These are phyloP conservation scores for Pemphredon lugubris DNA, from an alignment of 2,888 invertebrate species.

Conservation along the genomic window DNA sequence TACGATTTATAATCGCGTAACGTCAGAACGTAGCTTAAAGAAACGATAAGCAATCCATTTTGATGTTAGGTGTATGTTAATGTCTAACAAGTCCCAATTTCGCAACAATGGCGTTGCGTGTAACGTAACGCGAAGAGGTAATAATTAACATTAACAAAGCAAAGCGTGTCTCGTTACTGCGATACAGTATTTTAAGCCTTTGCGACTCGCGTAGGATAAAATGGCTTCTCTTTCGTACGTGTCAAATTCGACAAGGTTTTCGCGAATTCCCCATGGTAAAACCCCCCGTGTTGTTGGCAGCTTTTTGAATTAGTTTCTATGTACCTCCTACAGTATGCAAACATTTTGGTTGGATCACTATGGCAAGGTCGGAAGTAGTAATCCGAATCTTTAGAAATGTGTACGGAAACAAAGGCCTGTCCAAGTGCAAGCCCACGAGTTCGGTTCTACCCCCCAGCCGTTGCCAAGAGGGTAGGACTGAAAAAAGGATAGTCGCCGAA, in stretches of 20 bases:
- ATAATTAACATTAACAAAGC: slow-evolving; percentile 47
- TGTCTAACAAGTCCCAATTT: slow-evolving; percentile 68
- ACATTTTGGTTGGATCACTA: slow-evolving; percentile 18
- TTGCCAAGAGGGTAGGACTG: too few species aligned
- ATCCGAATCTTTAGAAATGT: slow-evolving; percentile 5
- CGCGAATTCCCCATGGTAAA: slow-evolving; percentile 27
- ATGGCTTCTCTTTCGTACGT: slow-evolving; percentile 54
- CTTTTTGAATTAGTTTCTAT: slow-evolving; percentile 35
- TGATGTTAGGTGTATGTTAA: slow-evolving; percentile 73
- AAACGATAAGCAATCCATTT: slow-evolving; percentile 66
- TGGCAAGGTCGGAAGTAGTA: slow-evolving; percentile 24
- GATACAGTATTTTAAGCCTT: slow-evolving; percentile 50
- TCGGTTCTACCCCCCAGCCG: too few species aligned
- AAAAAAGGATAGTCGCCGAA: too few species aligned
- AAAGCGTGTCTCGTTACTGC: slow-evolving; percentile 39
- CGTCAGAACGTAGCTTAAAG: slow-evolving; percentile 49
- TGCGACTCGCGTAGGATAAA: too few species aligned
- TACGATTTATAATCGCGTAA: slow-evolving; percentile 57
- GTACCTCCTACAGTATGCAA: too few species aligned
- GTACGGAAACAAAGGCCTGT: too few species aligned
- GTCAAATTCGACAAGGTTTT: slow-evolving; percentile 37
- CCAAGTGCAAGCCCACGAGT: too few species aligned
- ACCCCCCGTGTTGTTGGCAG: slow-evolving; percentile 16
- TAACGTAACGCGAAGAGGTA: slow-evolving; percentile 55
- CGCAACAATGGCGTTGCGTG: slow-evolving; percentile 47